Base-by-base conservation (phyloP, 2,113 vertebrate species). In the Pungitius pungitius region DNA sequence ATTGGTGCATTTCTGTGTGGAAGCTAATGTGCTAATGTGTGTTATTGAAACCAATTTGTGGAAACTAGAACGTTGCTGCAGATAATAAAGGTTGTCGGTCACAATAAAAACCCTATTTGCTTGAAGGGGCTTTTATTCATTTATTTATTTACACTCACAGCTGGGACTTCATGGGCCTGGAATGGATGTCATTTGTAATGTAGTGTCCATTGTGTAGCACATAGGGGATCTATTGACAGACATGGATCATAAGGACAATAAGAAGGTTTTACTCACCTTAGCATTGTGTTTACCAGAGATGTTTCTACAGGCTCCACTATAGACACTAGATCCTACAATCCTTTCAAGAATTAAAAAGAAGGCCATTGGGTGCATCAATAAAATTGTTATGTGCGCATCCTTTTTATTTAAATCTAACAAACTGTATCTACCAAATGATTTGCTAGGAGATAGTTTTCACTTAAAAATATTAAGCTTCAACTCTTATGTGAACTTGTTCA, bases 401-500 rank as follows among this genome's bases (percentile, higher is more conserved):
- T 35, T 35, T 35, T 33, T 39, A n/a, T 59, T 59, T 12, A 11
- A 58, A 17, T 55, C 24, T 1, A 26, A 7, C 22, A 56, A 56
- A 30, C 6, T 11, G 12, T 26, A 15, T 14, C 51, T 27, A 15
- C 51, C 24, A 26, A 26, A 26, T 26, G 2, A 51, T 26, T 54
- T 26, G 12, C 12, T 15, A 12, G 8, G 6, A 54, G 51, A 12
- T 30, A 17, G 47, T 49, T 49, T n/a, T 49, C 47, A 47, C 45
- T 47, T 37, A 37, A 37, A 37, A 37, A 13, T 49, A 55, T 55
- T 7, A 56, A 3, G 15, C 26, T 30, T n/a, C n/a, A n/a, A n/a
- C n/a, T n/a, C n/a, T 56, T 33, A 56, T 56, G 54, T 56, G 17
- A 33, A 57, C 27, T 20, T 56, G 54, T 56, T 56, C 54, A 18